Percentiles rank a stretch among this genome's conserved stretches.
Conservation (phyloP, 2,113 vertebrate species). For the Dromiciops gliroides region DNA sequence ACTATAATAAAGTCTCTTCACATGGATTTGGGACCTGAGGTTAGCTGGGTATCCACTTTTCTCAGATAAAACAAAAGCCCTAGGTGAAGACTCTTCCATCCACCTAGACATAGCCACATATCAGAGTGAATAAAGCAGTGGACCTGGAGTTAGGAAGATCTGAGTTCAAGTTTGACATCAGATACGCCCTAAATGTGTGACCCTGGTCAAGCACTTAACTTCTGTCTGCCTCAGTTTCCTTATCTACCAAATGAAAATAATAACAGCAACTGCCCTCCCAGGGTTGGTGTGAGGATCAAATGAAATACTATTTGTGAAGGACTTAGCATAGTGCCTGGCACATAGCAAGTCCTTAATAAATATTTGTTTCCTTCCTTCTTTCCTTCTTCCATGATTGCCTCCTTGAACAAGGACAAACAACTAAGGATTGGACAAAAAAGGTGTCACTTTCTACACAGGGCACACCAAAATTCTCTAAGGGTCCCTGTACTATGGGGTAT, state of each 20-base stretch:
- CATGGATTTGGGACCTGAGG: not conserved
- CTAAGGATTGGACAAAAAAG: not conserved
- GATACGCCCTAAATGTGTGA: not conserved
- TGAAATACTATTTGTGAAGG: not conserved
- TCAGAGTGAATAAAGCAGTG: not conserved
- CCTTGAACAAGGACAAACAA: not conserved
- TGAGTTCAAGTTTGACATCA: not conserved
- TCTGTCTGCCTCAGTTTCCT: not conserved
- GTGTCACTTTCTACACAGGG: not conserved
- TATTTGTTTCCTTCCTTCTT: not conserved
- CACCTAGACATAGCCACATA: not conserved
- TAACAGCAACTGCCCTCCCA: not conserved
- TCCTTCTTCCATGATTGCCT: not conserved
- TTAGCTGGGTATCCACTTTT: not conserved
- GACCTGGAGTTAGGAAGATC: not conserved
- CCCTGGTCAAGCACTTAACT: not conserved
- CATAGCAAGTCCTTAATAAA: not conserved
- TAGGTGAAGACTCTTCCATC: not conserved
- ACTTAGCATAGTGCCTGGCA: not conserved
- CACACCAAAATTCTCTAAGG: not conserved
- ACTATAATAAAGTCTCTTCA: not conserved
- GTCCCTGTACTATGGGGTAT: not conserved
- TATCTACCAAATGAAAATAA: not conserved
- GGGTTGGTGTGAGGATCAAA: not conserved
- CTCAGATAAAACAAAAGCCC: not conserved